These are phyloP conservation scores for Phyllostomus discolor DNA, from an alignment of 2,113 vertebrate genomes.

Conservation along the genomic window DNA sequence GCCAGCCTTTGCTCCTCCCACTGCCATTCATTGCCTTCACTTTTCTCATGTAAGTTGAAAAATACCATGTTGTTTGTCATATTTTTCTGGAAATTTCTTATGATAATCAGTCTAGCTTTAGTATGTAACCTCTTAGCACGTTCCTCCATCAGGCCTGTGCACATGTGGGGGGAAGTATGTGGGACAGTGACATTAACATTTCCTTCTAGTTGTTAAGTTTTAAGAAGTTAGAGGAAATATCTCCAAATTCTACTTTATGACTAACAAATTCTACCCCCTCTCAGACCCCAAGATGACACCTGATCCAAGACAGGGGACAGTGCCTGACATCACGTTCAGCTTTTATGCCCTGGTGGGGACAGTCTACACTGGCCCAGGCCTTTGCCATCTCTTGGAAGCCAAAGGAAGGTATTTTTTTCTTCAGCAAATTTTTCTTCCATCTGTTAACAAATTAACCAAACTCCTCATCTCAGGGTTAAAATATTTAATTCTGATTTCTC, in stretches of 20 bases:
- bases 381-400: neutral
- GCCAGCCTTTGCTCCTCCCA: neutral
- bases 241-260: neutral
- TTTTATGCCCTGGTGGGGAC: fast-evolving
- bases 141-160: neutral
- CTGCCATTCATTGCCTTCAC: fast-evolving
- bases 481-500: neutral
- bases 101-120: neutral
- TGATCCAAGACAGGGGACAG: fast-evolving
- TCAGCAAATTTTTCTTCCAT: neutral
- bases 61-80: neutral
- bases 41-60: neutral
- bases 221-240: neutral
- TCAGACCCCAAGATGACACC: neutral
- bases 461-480: neutral
- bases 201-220: neutral
- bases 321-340: neutral
- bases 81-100: neutral
- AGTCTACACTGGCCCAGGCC: too few relatives aligned
- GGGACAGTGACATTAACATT: neutral
- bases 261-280: neutral
- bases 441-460: neutral
- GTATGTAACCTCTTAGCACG: neutral
- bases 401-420: neutral
- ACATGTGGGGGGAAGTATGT: fast-evolving